Percentiles rank a stretch among this genome's conserved stretches.
These are phyloP conservation scores for Monomorium pharaonis DNA, from an alignment of 1,140 invertebrate species.

Conservation along the genomic window DNA sequence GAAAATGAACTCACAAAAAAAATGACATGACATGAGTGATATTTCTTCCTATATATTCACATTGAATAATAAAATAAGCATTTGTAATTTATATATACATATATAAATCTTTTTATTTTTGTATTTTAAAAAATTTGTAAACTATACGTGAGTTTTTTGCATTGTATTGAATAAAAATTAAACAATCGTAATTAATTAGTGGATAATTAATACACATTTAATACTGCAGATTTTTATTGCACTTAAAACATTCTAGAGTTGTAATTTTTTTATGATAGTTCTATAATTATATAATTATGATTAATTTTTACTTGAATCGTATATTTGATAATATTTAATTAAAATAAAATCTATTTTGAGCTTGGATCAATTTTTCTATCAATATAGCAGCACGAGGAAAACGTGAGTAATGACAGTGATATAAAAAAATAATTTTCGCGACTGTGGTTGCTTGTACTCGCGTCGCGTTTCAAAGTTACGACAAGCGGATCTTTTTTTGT, in stretches of 20 bases:
- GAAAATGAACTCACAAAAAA: background rate
- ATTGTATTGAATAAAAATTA: background rate
- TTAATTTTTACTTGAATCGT: background rate
- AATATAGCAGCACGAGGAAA: background rate
- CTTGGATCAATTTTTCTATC: background rate
- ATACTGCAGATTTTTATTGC: background rate
- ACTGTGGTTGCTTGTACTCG: background rate
- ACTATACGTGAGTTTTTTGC: too few relatives aligned
- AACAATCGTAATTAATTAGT: background rate
- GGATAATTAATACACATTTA: background rate
- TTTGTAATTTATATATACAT: background rate
- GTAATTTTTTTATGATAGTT: background rate
- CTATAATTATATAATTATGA: background rate
- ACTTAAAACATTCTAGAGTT: background rate
- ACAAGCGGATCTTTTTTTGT: constrained; percentile 20
- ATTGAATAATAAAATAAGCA: background rate
- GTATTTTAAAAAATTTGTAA: background rate
- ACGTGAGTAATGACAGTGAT: background rate
- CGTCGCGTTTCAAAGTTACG: constrained; percentile 44
- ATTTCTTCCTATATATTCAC: background rate
- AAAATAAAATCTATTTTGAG: background rate
- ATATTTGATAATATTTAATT: background rate
- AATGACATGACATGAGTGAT: background rate
- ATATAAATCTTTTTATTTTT: background rate
- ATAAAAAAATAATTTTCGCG: constrained; percentile 24